Percentiles rank a stretch among this genome's conserved stretches.
phyloP scores from a whole-genome alignment of 2,113 vertebrate genomes.

The Apistogramma diplotaenia region DNA sequence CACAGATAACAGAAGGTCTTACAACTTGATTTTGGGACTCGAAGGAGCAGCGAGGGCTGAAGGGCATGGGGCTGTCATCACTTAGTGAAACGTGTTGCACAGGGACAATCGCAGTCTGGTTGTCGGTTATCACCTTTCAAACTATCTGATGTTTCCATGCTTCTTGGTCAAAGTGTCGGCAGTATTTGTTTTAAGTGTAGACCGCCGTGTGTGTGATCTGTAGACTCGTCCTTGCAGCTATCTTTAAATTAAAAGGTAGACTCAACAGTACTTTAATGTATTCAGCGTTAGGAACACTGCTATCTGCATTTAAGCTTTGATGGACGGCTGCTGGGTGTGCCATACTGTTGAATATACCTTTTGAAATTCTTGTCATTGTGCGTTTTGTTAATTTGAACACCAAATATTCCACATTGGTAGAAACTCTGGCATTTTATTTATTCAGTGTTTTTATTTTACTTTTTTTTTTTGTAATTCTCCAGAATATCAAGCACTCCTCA shows the following conservation, averaged over 20 bases:
- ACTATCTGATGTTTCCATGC: conserved; percentile 10
- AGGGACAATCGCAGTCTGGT: conserved; percentile 34
- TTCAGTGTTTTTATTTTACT: conserved; percentile 22
- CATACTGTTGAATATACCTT: conserved; percentile 58
- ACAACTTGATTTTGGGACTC: neutral
- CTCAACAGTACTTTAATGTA: conserved; percentile 26
- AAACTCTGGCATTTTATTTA: conserved; percentile 32
- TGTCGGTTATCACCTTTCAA: conserved; percentile 16
- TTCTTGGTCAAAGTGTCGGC: neutral
- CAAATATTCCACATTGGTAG: conserved; percentile 32
- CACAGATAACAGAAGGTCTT: neutral
- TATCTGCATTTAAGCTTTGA: conserved; percentile 1
- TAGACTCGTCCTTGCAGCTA: conserved; percentile 14
- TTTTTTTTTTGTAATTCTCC: neutral
- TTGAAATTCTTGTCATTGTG: neutral
- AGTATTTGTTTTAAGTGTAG: conserved; percentile 25
- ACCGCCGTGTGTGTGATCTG: conserved; percentile 6
- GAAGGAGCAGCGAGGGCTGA: neutral
- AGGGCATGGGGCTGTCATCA: conserved; percentile 20
- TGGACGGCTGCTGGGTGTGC: conserved; percentile 30
- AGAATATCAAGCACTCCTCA: conserved; percentile 40
- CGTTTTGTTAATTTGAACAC: conserved; percentile 9
- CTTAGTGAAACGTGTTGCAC: conserved; percentile 14
- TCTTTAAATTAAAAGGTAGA: conserved; percentile 30
- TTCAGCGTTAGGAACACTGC: neutral